These are phyloP conservation scores for Grammomys surdaster DNA, from an alignment of 2,113 vertebrate genomes.

Conservation along the genomic window DNA sequence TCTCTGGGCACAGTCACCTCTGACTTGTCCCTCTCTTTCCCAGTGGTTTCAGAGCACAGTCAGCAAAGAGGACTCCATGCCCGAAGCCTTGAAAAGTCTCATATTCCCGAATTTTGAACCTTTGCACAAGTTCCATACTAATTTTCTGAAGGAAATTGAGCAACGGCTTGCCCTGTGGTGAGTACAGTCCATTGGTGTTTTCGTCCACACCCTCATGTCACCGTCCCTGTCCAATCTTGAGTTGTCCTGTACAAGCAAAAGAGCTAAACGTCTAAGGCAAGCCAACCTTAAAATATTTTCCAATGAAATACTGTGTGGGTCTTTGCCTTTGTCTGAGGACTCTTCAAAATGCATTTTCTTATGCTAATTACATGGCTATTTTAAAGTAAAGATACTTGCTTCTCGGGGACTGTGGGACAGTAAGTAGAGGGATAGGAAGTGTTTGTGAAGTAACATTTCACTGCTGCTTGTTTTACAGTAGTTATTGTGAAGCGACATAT, in stretches of 20 bases:
- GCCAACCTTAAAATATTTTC: neutral
- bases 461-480: neutral
- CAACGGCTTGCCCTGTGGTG: conserved; percentile 96
- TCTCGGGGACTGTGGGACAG: neutral
- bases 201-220: fast-evolving
- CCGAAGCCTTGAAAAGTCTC: conserved; percentile 91
- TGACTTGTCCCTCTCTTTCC: neutral
- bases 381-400: neutral
- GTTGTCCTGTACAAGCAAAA: neutral
- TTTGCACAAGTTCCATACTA: conserved; percentile 96
- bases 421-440: neutral
- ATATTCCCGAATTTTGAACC: conserved; percentile 96
- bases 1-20: neutral
- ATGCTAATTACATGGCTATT: neutral
- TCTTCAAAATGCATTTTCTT: conserved; percentile 13
- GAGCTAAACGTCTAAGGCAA: neutral
- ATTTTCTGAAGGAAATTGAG: conserved; percentile 98
- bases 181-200: conserved; percentile 75
- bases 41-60: conserved; percentile 94
- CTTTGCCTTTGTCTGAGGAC: neutral
- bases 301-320: neutral
- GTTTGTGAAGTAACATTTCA: neutral
- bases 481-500: neutral
- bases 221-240: fast-evolving
- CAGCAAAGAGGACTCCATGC: conserved; percentile 93